Conservation (phyloP, 2,888 invertebrate genomes). For the Sialis fuliginosa region DNA sequence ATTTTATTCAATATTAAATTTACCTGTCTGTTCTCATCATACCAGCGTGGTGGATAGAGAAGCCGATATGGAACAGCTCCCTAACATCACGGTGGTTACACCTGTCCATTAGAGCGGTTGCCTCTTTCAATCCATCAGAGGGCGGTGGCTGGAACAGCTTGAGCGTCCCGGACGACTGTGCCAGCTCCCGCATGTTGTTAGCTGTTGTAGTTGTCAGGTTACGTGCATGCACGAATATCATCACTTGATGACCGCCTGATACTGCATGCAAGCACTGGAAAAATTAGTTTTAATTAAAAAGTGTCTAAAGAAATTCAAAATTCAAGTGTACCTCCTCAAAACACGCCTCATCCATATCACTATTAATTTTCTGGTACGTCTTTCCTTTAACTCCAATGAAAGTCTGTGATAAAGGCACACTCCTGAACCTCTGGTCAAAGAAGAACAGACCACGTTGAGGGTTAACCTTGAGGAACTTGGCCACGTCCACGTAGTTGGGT, state of each 20-base stretch:
- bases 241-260: conserved; percentile 83
- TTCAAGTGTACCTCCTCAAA: conserved; percentile 67
- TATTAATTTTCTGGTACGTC: conserved; percentile 61
- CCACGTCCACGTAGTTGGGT: conserved; percentile 95
- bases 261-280: conserved; percentile 37
- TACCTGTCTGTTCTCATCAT: conserved; percentile 76
- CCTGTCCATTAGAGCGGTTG: conserved; percentile 48
- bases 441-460: conserved; percentile 81
- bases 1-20: conserved; percentile 9
- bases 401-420: conserved; percentile 83
- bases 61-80: conserved; percentile 71
- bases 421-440: conserved; percentile 86
- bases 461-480: conserved; percentile 85
- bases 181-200: conserved; percentile 62
- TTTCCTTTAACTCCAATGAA: conserved; percentile 79
- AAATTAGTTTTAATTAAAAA: too few species aligned
- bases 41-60: conserved; percentile 95
- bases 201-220: conserved; percentile 91
- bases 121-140: conserved; percentile 39
- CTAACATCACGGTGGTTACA: conserved; percentile 66
- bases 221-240: conserved; percentile 97
- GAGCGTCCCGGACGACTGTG: conserved; percentile 54
- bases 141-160: conserved; percentile 51
- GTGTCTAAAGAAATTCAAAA: conserved; percentile 16
- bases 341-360: conserved; percentile 79